phyloP scores from a whole-genome alignment of 1,140 invertebrate species.

The Leucophenga varia region DNA sequence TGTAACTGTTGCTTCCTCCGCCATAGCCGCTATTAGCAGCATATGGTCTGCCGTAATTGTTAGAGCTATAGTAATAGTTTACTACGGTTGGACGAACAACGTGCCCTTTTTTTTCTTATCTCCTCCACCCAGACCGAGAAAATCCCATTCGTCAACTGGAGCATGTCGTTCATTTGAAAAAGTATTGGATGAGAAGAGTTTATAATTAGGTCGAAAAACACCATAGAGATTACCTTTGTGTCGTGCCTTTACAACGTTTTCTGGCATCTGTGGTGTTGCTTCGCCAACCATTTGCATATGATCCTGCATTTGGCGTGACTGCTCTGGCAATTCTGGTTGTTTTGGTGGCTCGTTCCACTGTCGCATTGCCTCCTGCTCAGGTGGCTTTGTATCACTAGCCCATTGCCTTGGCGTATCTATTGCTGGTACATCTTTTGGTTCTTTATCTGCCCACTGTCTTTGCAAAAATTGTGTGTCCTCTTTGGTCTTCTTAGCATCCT shows the following conservation, averaged over 20 bases:
- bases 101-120: conserved; percentile 23
- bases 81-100: conserved; percentile 28
- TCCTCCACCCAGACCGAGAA: conserved; percentile 24
- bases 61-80: conserved; percentile 28
- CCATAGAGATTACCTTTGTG: conserved; percentile 53
- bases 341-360: background rate
- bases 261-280: conserved; percentile 36
- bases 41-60: too few relatives aligned
- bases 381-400: background rate
- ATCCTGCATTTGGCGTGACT: background rate
- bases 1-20: background rate
- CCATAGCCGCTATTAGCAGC: conserved; percentile 19
- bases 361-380: background rate
- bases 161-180: conserved; percentile 1
- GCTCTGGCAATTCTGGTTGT: background rate
- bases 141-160: conserved; percentile 16
- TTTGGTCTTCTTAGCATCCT: too few relatives aligned
- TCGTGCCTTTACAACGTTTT: conserved; percentile 24
- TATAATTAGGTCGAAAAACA: conserved; percentile 26
- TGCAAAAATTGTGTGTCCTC: too few relatives aligned
- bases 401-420: too few relatives aligned
- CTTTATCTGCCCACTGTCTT: too few relatives aligned
- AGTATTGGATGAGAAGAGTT: conserved; percentile 15
- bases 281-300: conserved; percentile 22
- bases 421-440: too few relatives aligned